Conservation (phyloP, 2,888 invertebrate species). For the Dione vanillae region DNA sequence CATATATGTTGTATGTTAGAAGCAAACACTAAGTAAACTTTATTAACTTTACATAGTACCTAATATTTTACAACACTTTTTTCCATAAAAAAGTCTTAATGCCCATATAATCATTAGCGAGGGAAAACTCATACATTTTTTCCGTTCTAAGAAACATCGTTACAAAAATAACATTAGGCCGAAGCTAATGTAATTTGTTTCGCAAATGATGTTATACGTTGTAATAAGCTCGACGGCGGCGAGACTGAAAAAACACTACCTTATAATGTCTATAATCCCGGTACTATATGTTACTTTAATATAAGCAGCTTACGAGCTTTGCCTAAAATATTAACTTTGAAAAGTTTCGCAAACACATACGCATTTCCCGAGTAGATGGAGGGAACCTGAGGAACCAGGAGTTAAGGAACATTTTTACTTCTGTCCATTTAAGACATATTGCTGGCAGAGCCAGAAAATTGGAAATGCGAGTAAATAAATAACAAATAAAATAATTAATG, state of each 20-base stretch:
- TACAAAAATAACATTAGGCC: conserved; percentile 42
- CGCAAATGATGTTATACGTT: conserved; percentile 61
- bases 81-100: conserved; percentile 38
- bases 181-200: conserved; percentile 66
- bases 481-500: no score
- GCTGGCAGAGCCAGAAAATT: no score
- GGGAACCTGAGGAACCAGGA: no score
- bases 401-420: no score
- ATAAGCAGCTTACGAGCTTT: conserved; percentile 48
- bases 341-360: background rate
- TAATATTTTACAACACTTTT: conserved; percentile 15
- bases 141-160: conserved; percentile 51
- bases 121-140: conserved; percentile 49
- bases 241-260: conserved; percentile 43
- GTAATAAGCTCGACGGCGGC: conserved; percentile 48
- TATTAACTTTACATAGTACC: conserved; percentile 4
- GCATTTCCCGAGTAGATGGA: no score
- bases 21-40: conserved; percentile 12
- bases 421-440: no score
- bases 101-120: conserved; percentile 46
- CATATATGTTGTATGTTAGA: background rate
- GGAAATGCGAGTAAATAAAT: no score
- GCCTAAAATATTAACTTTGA: conserved; percentile 58
- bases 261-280: conserved; percentile 46
- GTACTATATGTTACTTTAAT: conserved; percentile 42